Evolutionary conservation across 2,888 invertebrate species (phyloP).

Genomic region (Tetranychus piercei): DNA sequence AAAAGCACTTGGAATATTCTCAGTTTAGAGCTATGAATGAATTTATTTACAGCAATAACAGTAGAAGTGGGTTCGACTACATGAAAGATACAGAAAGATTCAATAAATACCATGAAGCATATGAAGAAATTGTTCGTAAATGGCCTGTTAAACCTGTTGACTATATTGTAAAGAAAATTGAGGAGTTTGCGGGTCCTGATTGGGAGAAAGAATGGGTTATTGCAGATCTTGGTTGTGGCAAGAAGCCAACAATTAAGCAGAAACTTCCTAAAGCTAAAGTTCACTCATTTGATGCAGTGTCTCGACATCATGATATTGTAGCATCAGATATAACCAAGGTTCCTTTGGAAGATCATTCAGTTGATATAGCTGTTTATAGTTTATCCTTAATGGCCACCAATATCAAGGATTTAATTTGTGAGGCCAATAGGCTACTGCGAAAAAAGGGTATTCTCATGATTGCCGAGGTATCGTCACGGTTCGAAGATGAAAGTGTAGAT

Average conservation of each 20-base stretch:
- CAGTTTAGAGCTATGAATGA: constrained; percentile 20
- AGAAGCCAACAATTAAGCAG: constrained; percentile 10
- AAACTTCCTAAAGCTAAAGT: constrained; percentile 19
- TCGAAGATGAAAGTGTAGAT: constrained; percentile 13
- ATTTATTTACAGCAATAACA: constrained; percentile 15
- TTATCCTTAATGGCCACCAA: constrained; percentile 21
- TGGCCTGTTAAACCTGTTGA: constrained; percentile 22
- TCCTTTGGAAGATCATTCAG: constrained; percentile 12
- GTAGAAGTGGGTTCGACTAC: constrained; percentile 3
- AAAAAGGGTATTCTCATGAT: constrained; percentile 15
- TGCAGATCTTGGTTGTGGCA: constrained; percentile 22
- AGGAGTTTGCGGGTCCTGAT: not conserved
- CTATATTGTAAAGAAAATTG: not conserved
- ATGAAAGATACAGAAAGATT: constrained; percentile 14
- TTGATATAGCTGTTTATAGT: constrained; percentile 17
- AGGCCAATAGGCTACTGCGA: constrained; percentile 21
- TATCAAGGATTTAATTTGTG: constrained; percentile 13
- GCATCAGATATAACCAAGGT: constrained; percentile 17
- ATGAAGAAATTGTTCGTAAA: constrained; percentile 16
- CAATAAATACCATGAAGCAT: constrained; percentile 18
- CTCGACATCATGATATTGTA: constrained; percentile 13
- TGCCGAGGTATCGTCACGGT: constrained; percentile 21
- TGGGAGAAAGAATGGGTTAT: constrained; percentile 7
- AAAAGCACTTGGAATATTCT: constrained; percentile 4
- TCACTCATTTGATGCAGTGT: constrained; percentile 20